Conservation (phyloP, 2,888 invertebrate species). For the Cynaeus angustus region DNA sequence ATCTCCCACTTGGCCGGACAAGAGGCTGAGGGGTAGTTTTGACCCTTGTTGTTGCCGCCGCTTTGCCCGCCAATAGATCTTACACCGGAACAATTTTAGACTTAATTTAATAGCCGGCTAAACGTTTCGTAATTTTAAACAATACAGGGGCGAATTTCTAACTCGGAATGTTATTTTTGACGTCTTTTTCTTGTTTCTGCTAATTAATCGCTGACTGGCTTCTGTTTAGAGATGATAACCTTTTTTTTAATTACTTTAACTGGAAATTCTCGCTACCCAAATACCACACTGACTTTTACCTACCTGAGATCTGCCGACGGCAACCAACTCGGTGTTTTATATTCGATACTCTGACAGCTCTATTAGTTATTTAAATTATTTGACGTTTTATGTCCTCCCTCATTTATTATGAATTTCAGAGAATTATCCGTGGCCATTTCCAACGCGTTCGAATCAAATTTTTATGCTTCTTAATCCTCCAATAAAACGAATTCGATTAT, state of each 20-base stretch:
- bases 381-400: constrained; percentile 54
- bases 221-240: not conserved
- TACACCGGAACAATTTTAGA: constrained; percentile 8
- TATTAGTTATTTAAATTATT: constrained; percentile 60
- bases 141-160: no score
- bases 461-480: constrained; percentile 12
- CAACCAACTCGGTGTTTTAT: constrained; percentile 38
- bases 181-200: no score
- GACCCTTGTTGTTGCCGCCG: constrained; percentile 57
- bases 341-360: constrained; percentile 56
- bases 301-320: constrained; percentile 42
- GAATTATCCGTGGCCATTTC: constrained; percentile 30
- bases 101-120: not conserved
- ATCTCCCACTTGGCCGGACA: constrained; percentile 53
- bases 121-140: not conserved
- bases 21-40: constrained; percentile 62
- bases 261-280: constrained; percentile 6
- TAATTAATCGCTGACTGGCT: not conserved
- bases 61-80: constrained; percentile 15
- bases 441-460: constrained; percentile 28
- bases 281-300: constrained; percentile 13
- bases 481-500: constrained; percentile 21
- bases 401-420: constrained; percentile 33
- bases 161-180: no score
- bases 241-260: not conserved